Base-by-base conservation (phyloP, 2,113 vertebrate genomes). In the Phaetusa simplex region DNA sequence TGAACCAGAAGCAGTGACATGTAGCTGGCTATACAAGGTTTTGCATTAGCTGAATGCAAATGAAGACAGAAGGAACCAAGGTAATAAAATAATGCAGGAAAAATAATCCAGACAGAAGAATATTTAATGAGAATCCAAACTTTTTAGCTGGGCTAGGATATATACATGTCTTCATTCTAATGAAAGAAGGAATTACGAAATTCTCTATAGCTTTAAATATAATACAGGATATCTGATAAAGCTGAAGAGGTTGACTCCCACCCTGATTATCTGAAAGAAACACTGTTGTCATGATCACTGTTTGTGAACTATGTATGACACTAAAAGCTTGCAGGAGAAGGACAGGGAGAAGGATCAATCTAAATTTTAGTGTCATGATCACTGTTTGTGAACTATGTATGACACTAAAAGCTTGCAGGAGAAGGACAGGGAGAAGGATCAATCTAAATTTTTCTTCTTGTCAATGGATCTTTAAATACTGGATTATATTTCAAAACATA, bases 131-230 rank as follows among this genome's bases (percentile, higher is more conserved):
- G 30, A 74, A 92, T 40, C 13, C 30, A 78, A 92, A 42, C 55
- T 61, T 80, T 93, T 89, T 88, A 89, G 20, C 43, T 43, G 53
- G 26, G 17, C 11, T 74, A 76, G 30, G 32, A 82, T 81, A 81
- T 66, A 86, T 74, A 17, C 18, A 21, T 94, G 29, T 78, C 18
- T 86, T 90, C 40, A 78, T 76, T 95, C 42, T 95, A 96, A 96
- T 92, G 26, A 93, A 91, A 92, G 91, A 82, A 52, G 29, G 38
- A 71, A 72, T 79, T 43, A 91, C 7, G 8, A 82, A 55, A 69
- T 90, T 81, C 26, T 76, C 70, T 79, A 26, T 82, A 58, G 30
- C 27, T 80, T 90, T 90, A 90, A 86, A 73, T 3, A 62, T 88
- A 94, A 92, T 70, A n/a, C 61, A 93, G 67, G 47, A 94, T 92